Evolutionary conservation across 2,888 invertebrate genomes (phyloP).

Genomic region (Chymomyza procnemis): DNA sequence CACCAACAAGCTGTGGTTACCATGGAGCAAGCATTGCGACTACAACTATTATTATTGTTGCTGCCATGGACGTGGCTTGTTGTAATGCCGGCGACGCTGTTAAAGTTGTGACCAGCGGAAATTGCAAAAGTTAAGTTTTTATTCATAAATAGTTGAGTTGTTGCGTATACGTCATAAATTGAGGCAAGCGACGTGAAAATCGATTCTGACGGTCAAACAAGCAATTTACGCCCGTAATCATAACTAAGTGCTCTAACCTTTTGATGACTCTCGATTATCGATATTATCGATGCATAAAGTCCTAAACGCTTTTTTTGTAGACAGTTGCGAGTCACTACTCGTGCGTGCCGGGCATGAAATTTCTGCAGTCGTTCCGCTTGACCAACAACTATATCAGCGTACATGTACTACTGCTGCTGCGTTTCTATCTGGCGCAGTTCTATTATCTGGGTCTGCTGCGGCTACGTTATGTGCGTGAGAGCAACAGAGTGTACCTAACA

Average conservation of each 20-base stretch:
- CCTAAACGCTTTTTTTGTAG: not conserved
- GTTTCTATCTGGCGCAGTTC: constrained; percentile 46
- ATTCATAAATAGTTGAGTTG: not conserved
- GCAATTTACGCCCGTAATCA: not conserved
- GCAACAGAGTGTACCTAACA: constrained; percentile 31
- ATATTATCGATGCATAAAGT: not conserved
- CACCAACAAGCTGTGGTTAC: not conserved
- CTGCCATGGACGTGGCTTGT: not conserved
- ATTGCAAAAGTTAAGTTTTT: constrained; percentile 1
- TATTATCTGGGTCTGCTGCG: constrained; percentile 45
- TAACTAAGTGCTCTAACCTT: not conserved
- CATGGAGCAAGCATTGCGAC: not conserved
- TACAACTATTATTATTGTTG: not conserved
- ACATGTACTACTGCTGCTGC: constrained; percentile 45
- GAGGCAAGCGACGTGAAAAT: not conserved
- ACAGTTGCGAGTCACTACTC: not conserved
- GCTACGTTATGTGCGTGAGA: constrained; percentile 26
- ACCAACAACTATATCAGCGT: constrained; percentile 44
- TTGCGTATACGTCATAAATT: not conserved
- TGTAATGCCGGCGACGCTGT: not conserved
- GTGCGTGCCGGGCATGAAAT: constrained; percentile 22
- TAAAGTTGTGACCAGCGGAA: not conserved
- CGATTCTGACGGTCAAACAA: not conserved
- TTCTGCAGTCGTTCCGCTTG: constrained; percentile 32
- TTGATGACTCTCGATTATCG: not conserved